Base-by-base conservation (phyloP, 2,797 vertebrate genomes). In the Falco novaeseelandiae region DNA sequence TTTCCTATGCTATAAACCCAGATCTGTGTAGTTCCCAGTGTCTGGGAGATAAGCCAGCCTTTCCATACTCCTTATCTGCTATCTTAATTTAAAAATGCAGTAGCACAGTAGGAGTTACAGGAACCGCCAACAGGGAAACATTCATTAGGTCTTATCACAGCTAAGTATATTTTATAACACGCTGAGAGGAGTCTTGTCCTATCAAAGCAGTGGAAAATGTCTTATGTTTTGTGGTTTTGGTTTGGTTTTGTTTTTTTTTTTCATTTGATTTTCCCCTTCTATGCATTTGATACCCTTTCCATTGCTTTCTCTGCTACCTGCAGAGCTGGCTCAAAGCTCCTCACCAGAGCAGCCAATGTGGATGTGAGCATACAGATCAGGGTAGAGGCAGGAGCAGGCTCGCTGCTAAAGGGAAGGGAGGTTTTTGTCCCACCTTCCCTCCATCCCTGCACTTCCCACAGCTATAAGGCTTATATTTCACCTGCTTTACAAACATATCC, bases 321-420 rank as follows among this genome's bases (percentile, higher is more conserved):
- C 23, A 34, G 32, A 58, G 38, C 17, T 42, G 12, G 12, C 54
- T 62, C 42, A 83, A 30, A 66, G 2, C 27, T 82, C 52, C 29
- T 57, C 22, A 14, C 7, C 0, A 0, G 15, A 61, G 4, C 4
- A 54, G 34, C 26, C 10, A 10, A 23, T 36, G 21, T 14, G 17
- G n/a, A 71, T 19, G 6, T 61, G 25, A 65, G 32, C 44, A 46
- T 49, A 19, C 1, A 4, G 38, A 9, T 20, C 1, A 1, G 8
- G 11, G 8, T 23, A 29, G 34, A 67, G 25, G 69, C 55, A 83
- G 42, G 46, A 81, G 32, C 6, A 44, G 11, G 10, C 12, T 89
- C 20, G 34, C 61, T 73, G 29, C 26, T 62, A 61, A 82, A 80
- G 13, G 52, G 63, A 59, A 4, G 34, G 19, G 27, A 76, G 13